Evolutionary conservation across 2,113 vertebrate species (phyloP), one percentile per base, ranked within the genome.

Genomic region (Nycticorax nycticorax): DNA sequence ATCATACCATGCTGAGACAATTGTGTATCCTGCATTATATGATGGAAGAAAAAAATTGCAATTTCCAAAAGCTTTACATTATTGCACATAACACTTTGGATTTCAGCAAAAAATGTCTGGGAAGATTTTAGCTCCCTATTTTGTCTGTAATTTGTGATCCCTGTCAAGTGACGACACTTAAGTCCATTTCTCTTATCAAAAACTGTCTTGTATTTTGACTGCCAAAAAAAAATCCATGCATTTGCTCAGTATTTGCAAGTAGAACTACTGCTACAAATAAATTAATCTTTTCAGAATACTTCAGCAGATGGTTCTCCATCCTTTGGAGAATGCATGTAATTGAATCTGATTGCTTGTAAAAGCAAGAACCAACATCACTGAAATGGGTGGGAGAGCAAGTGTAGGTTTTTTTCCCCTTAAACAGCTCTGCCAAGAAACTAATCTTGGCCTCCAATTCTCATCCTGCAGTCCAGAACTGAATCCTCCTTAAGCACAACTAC

Each of bases 201-300:
- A 92, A 47, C 14, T 19, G 26, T 45, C 64, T 87, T 75, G 39
- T 60, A 92, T 75, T 85, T 56, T 68, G 68, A 95, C 64, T 96
- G 80, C 72, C 83, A 91, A 95, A 95, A 37, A 37, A 41, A 86
- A 59, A 45, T 59, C 50, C 56, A 87, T n/a, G 66, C 43, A 48
- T 92, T 94, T 73, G 27, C 59, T 83, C 47, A 69, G 50, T 64
- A 79, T 73, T 63, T 94, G 60, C 86, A 82, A 92, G 73, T 62
- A 88, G 80, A 95, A 87, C 69, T 85, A 62, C 63, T 48, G 67
- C 55, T 86, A 72, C 95, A 95, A 89, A 94, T 72, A 96, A 77
- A 95, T 79, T 45, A 68, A 92, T 92, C 64, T 82, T 88, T 94
- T 87, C 53, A 92, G 73, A 78, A 87, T 66, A 89, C 62, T 95